Conservation (phyloP, 2,113 vertebrate species). For the Lophotis ruficrista region DNA sequence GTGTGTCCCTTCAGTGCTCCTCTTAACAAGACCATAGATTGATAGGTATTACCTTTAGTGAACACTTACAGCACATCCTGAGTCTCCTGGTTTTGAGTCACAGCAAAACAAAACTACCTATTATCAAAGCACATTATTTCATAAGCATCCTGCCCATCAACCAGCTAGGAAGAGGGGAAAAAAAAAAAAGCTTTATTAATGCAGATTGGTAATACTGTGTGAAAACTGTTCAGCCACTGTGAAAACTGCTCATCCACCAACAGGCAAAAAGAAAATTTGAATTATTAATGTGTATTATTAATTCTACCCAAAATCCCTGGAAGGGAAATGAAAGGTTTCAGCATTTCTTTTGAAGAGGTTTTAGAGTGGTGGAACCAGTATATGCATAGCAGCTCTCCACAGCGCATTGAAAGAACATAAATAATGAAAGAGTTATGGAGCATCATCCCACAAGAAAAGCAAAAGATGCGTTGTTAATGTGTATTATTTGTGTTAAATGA, state of each 20-base stretch:
- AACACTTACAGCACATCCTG: not conserved
- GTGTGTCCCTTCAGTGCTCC: not conserved
- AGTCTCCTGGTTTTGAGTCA: not conserved
- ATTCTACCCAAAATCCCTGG: constrained; percentile 46
- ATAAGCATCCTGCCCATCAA: constrained; percentile 1
- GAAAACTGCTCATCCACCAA: constrained; percentile 47
- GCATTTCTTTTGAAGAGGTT: constrained; percentile 4
- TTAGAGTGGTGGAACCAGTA: not conserved
- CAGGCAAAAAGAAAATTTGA: constrained; percentile 22
- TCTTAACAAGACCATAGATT: not conserved
- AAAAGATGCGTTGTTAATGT: constrained; percentile 8
- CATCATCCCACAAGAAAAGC: not conserved
- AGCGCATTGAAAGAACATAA: not conserved
- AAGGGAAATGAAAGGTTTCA: constrained; percentile 34
- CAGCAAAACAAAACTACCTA: not conserved
- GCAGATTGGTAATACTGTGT: not conserved
- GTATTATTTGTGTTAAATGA: not conserved
- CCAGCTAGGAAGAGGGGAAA: not conserved
- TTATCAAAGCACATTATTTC: constrained; percentile 38
- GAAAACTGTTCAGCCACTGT: constrained; percentile 44
- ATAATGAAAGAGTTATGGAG: constrained; percentile 19
- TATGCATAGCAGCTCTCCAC: not conserved
- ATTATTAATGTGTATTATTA: constrained; percentile 63
- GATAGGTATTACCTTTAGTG: not conserved
- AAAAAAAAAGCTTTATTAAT: not conserved